A percentile compares a stretch with the other conserved stretches of the same genome.
Conservation (phyloP, 2,113 vertebrate species). For the Murina feae region DNA sequence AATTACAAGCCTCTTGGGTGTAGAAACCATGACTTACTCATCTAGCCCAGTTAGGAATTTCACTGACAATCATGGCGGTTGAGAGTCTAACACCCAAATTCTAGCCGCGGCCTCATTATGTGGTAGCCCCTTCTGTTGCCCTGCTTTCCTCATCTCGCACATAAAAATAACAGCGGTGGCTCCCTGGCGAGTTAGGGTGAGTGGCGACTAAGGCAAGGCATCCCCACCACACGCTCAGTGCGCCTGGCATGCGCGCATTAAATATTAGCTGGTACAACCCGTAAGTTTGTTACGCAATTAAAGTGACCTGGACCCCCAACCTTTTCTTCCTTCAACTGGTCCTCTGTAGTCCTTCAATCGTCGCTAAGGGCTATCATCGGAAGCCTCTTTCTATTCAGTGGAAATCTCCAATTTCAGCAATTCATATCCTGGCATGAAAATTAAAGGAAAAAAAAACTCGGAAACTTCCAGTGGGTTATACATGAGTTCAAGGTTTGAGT, state of each 20-base stretch:
- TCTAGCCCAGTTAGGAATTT: neutral
- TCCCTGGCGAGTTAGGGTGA: neutral
- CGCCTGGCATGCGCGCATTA: no score
- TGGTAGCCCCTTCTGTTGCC: neutral
- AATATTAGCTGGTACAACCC: neutral
- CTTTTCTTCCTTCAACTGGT: neutral
- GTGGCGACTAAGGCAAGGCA: neutral
- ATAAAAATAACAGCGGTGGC: neutral
- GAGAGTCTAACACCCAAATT: neutral
- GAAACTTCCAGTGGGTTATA: neutral
- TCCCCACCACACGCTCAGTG: accelerated
- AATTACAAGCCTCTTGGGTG: neutral
- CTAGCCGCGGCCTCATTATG: neutral
- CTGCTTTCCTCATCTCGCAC: neutral
- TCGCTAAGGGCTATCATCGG: neutral
- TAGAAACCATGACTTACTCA: neutral
- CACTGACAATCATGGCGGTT: neutral
- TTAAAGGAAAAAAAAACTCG: neutral
- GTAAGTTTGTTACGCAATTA: neutral
- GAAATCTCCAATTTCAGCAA: neutral
- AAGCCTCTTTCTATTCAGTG: neutral
- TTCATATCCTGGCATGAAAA: neutral
- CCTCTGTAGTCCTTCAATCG: neutral
- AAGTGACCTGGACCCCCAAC: neutral
- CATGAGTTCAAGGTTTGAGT: neutral